Percentiles rank a stretch among this genome's conserved stretches.
Evolutionary conservation across 2,797 vertebrate genomes (phyloP).

Genomic region (Vespertilio murinus): DNA sequence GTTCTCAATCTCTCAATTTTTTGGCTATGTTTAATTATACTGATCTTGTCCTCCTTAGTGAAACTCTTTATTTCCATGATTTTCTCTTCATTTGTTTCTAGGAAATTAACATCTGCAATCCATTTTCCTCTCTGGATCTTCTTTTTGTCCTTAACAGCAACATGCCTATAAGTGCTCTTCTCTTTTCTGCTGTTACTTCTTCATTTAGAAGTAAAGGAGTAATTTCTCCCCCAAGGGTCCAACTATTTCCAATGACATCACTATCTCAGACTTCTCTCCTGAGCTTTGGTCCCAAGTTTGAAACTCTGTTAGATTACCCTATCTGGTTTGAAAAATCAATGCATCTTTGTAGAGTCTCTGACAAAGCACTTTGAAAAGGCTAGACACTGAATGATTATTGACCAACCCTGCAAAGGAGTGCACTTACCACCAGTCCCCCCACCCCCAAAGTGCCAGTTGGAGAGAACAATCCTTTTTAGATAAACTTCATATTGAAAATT

Average conservation of each 20-base stretch:
- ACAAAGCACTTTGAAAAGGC: constrained; percentile 58
- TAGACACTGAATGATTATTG: constrained; percentile 53
- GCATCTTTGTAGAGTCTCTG: constrained; percentile 35
- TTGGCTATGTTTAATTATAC: neutral
- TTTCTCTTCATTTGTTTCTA: constrained; percentile 17
- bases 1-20: neutral
- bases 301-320: constrained; percentile 3
- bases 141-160: neutral
- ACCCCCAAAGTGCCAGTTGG: constrained; percentile 41
- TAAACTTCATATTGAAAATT: constrained; percentile 34
- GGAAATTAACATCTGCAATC: neutral
- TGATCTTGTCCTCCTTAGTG: neutral
- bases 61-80: neutral
- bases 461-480: constrained; percentile 43
- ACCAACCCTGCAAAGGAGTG: constrained; percentile 4
- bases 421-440: constrained; percentile 40
- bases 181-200: neutral
- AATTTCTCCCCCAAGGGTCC: neutral
- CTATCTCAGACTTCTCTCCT: neutral
- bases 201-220: neutral
- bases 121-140: neutral
- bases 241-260: neutral
- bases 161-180: neutral
- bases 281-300: neutral
- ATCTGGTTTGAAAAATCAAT: constrained; percentile 62